These are phyloP conservation scores for Oryzias dopingdopingensis DNA, from an alignment of 2,797 vertebrate genomes.

Conservation along the genomic window DNA sequence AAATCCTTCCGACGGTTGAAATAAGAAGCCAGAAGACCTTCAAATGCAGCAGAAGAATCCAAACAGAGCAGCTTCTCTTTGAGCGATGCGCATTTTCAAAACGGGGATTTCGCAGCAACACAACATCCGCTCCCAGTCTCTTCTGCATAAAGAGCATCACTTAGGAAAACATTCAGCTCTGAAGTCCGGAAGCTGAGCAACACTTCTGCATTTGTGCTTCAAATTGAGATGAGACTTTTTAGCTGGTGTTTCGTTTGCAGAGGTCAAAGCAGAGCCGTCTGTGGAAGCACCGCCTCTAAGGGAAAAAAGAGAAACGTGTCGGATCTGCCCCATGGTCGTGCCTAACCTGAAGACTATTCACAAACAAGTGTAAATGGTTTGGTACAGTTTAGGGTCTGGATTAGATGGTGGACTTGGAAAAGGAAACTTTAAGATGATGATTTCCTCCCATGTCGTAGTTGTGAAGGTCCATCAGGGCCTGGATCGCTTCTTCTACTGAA, in stretches of 20 bases:
- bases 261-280: slow-evolving; percentile 14
- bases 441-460: slow-evolving; percentile 98
- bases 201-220: not conserved
- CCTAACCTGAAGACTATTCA: slow-evolving; percentile 18
- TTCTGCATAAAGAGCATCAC: not conserved
- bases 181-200: not conserved
- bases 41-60: not conserved
- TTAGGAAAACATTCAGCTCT: not conserved
- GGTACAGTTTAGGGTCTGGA: not conserved
- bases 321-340: slow-evolving; percentile 10
- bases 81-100: too few relatives aligned
- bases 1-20: too few relatives aligned
- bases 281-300: slow-evolving; percentile 5
- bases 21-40: too few relatives aligned
- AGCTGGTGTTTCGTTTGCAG: slow-evolving; percentile 7
- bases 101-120: not conserved
- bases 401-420: slow-evolving; percentile 98
- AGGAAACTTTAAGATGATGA: slow-evolving; percentile 98
- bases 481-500: slow-evolving; percentile 96
- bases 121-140: not conserved
- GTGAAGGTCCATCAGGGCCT: slow-evolving; percentile 95
- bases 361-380: slow-evolving; percentile 9
- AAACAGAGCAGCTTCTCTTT: too few relatives aligned
- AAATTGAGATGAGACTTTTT: not conserved
- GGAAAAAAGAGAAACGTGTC: not conserved